Evolutionary conservation across 2,888 invertebrate genomes (phyloP), one percentile per base, ranked within the genome.

Genomic region (Zonitis immaculata): DNA sequence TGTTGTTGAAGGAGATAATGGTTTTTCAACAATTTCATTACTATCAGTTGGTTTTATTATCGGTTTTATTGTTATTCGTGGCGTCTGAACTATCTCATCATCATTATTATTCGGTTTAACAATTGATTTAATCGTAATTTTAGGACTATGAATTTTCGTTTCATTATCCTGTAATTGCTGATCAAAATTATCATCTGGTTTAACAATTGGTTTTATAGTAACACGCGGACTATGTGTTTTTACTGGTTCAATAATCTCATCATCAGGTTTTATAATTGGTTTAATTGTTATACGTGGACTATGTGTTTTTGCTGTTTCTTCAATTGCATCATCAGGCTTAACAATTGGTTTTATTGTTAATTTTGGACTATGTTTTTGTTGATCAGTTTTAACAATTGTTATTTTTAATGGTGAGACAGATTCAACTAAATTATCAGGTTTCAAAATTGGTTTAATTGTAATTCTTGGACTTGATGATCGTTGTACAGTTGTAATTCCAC

Each of bases 261-360:
- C 67, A 8, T 60, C 48, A 39, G 66, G 63, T 53, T 59, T 62
- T 2, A 63, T 51, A 28, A 66, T 59, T 22, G 80, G 79, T 74
- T 80, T 80, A 58, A 81, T 80, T 69, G 79, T 80, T 69, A 80
- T 74, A 74, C 80, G 80, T 67, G 81, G 80, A 53, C 65, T 70
- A 35, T 60, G 65, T 4, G 58, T 54, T 39, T 60, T 57, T 51
- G 43, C 60, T 8, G 26, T 62, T 11, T 44, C 46, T 30, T 35
- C 35, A 35, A 35, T 7, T 1, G 63, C 62, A 49, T 71, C 69
- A 8, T 58, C 59, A 7, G 76, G 71, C 66, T 78, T 78, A 30
- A 78, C 28, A 4, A 66, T 60, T 8, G 79, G 76, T 68, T 80
- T 81, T 52, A 80, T 79, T 43, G 76, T 79, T 51, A 66, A 61